These are phyloP conservation scores for Cyanoramphus novaezelandiae DNA, from an alignment of 2,113 vertebrate species.

Conservation along the genomic window DNA sequence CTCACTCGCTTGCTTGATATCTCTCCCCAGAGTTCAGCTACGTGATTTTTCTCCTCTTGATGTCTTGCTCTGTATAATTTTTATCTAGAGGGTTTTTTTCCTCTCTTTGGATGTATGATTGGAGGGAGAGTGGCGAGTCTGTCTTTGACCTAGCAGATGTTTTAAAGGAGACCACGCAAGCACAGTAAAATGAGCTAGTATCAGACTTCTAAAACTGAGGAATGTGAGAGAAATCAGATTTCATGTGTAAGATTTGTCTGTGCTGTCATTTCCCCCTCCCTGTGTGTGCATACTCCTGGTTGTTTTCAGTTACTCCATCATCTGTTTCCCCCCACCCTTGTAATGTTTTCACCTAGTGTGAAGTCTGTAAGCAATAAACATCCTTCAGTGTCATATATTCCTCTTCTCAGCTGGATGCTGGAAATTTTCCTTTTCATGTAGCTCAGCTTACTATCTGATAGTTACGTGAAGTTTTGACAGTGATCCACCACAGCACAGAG, in stretches of 20 bases:
- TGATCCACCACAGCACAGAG: not conserved
- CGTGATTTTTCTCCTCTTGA: not conserved
- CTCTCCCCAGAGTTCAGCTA: not conserved
- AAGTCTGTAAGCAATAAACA: not conserved
- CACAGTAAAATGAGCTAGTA: not conserved
- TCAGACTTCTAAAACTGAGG: not conserved
- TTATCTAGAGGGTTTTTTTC: not conserved
- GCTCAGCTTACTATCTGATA: not conserved
- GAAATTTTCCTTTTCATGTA: not conserved
- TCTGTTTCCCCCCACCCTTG: not conserved
- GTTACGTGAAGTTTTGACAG: not conserved
- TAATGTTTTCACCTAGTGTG: not conserved
- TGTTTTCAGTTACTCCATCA: not conserved
- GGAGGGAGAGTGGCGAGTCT: not conserved
- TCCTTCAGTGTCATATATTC: accelerated
- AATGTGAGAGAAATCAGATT: not conserved
- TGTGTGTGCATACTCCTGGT: accelerated
- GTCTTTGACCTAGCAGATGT: not conserved
- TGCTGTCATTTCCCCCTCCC: not conserved
- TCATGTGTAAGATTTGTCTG: not conserved
- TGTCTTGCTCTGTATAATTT: not conserved
- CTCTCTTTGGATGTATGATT: not conserved
- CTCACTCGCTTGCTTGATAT: not conserved
- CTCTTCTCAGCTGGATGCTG: not conserved
- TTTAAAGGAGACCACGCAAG: not conserved